Evolutionary conservation across 2,888 invertebrate species (phyloP).

Genomic region (Entomobrya multifasciata): DNA sequence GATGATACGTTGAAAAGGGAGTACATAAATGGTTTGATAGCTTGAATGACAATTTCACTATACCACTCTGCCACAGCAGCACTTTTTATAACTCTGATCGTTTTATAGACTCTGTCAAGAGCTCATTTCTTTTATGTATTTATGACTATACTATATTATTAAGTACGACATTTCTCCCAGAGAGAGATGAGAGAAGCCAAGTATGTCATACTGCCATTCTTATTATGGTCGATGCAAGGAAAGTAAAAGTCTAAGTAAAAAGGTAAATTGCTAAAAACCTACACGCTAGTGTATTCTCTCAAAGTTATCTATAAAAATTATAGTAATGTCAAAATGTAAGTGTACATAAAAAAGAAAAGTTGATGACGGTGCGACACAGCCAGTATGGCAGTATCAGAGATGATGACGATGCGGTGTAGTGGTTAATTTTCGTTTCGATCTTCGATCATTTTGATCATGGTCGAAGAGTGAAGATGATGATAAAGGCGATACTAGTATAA

Average conservation of each 20-base stretch:
- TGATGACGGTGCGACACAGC: constrained; percentile 30
- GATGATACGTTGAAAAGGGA: constrained; percentile 49
- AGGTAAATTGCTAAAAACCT: constrained; percentile 42
- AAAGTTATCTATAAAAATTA: constrained; percentile 38
- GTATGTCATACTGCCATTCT: not conserved
- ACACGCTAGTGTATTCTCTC: not conserved
- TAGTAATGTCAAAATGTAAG: not conserved
- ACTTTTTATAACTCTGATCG: constrained; percentile 70
- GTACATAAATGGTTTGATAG: constrained; percentile 62
- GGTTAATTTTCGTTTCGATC: no score
- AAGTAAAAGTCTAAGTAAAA: constrained; percentile 19
- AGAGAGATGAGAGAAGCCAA: constrained; percentile 16
- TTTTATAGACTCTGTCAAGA: constrained; percentile 71
- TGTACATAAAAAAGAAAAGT: constrained; percentile 12
- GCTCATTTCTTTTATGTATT: constrained; percentile 70
- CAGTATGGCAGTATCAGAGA: no score
- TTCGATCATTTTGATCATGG: no score
- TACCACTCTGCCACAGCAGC: constrained; percentile 38
- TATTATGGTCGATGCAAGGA: constrained; percentile 9
- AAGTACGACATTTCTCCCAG: constrained; percentile 36
- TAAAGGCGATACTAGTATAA: no score
- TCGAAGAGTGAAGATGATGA: no score
- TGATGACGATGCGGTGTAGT: no score
- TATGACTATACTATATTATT: constrained; percentile 50
- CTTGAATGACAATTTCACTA: constrained; percentile 46